Conservation (phyloP, 2,888 invertebrate species). For the Cantharis lateralis region DNA sequence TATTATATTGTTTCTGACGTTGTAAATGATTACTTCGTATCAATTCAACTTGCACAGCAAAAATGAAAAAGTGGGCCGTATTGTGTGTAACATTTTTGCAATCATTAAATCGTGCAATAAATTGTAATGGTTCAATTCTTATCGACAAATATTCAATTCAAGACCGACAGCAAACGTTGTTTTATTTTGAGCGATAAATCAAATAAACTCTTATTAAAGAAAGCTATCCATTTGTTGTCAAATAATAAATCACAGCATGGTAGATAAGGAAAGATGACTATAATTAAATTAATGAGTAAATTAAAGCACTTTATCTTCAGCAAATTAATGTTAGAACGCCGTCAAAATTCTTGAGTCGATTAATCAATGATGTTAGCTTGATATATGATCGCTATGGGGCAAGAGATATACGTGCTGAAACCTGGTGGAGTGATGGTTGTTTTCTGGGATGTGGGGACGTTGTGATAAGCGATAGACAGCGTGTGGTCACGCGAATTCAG, state of each 20-base stretch:
- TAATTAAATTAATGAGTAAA: conserved; percentile 31
- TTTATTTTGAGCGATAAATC: conserved; percentile 3
- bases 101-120: background rate
- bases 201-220: conserved; percentile 15
- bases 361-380: conserved; percentile 47
- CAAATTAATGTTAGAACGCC: conserved; percentile 42
- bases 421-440: conserved; percentile 34
- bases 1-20: background rate
- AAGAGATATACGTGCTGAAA: conserved; percentile 43
- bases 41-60: background rate
- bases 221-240: conserved; percentile 22
- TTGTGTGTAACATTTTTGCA: background rate
- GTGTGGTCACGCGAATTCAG: conserved; percentile 37
- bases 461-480: conserved; percentile 40
- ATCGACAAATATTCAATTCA: background rate
- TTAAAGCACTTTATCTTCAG: conserved; percentile 29
- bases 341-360: conserved; percentile 41
- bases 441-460: conserved; percentile 27
- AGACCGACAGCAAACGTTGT: background rate
- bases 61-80: background rate
- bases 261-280: conserved; percentile 17
- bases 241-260: conserved; percentile 21
- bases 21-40: background rate
- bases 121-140: background rate
- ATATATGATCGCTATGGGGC: conserved; percentile 42